Base-by-base conservation (phyloP, 2,888 invertebrate species). In the Eupithecia exiguata region DNA sequence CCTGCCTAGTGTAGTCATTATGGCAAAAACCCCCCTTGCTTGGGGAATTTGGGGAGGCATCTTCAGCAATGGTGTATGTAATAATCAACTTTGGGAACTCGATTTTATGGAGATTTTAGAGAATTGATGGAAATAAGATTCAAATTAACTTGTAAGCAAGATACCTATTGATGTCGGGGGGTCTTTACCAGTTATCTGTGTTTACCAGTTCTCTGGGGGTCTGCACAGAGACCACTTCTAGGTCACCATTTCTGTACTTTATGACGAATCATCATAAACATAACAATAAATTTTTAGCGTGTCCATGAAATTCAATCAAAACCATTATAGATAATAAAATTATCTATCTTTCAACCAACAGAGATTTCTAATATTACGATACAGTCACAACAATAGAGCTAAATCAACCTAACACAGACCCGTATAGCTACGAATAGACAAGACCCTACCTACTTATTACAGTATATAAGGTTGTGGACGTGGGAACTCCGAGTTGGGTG, bases 401-500 rank as follows among this genome's bases (percentile, higher is more conserved):
- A 63, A 66, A 66, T 63, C 30, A 61, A 58, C 46, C 25, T 61
- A 67, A 61, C 43, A 16, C 12, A 72, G 65, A 38, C 38, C 38
- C 21, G 38, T 21, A 66, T 25, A 66, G n/a, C 25, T 14, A n/a
- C 21, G 58, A 58, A 25, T 58, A 58, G 21, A 43, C 66, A 40
- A 66, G 21, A 5, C 4, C 25, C 25, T 58, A 66, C 21, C 40
- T 65, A 1, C 12, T 25, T 16, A 40, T 25, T 16, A 63, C 0
- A 40, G 12, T 10, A 6, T 40, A 18, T 25, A 21, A 38, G 21
- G 36, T 36, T 53, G 63, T 53, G 69, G 61, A 49, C 74, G 69
- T 74, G 71, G 74, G 71, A 71, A 74, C 35, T 38, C 16, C 65
- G 43, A 49, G 16, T 25, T 10, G 68, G 18, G 58, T 70, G 66